Conservation (phyloP, 1,140 invertebrate genomes). For the Dendroctonus valens region DNA sequence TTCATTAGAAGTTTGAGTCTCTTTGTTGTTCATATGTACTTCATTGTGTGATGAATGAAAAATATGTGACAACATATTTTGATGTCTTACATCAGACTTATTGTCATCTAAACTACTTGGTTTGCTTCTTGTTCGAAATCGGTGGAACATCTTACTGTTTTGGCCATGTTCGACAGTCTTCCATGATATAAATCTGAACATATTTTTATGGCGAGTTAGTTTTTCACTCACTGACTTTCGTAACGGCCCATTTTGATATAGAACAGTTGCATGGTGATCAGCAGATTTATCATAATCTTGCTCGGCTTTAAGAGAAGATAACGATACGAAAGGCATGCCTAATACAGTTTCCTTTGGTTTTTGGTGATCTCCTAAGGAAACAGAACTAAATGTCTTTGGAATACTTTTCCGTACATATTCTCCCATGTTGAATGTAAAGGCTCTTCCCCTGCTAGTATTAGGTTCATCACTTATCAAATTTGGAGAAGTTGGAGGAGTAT, state of each 20-base stretch:
- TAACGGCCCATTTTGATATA: too few species aligned
- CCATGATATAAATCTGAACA: too few species aligned
- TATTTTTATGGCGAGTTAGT: too few species aligned
- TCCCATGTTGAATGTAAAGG: conserved; percentile 18
- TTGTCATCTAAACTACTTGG: conserved; percentile 7
- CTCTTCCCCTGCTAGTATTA: not conserved
- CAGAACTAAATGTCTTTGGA: conserved; percentile 32
- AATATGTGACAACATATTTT: conserved; percentile 21
- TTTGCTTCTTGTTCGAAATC: conserved; percentile 17
- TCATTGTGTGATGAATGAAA: conserved; percentile 25
- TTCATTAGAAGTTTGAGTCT: conserved; percentile 29
- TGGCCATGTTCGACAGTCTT: conserved; percentile 2
- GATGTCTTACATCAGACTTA: conserved; percentile 9
- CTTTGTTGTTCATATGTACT: conserved; percentile 18
- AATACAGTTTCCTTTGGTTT: conserved; percentile 40
- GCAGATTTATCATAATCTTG: not conserved
- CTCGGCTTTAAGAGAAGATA: conserved; percentile 27
- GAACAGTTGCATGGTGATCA: too few species aligned
- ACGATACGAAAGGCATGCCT: conserved; percentile 37
- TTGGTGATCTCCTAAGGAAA: conserved; percentile 33
- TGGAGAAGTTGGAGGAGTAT: conserved; percentile 45
- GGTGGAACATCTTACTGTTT: conserved; percentile 11
- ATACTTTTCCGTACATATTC: conserved; percentile 6
- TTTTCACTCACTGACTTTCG: too few species aligned
- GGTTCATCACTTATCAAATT: conserved; percentile 15